These are phyloP conservation scores for Cynocephalus volans DNA, from an alignment of 2,113 vertebrate species.

Conservation along the genomic window DNA sequence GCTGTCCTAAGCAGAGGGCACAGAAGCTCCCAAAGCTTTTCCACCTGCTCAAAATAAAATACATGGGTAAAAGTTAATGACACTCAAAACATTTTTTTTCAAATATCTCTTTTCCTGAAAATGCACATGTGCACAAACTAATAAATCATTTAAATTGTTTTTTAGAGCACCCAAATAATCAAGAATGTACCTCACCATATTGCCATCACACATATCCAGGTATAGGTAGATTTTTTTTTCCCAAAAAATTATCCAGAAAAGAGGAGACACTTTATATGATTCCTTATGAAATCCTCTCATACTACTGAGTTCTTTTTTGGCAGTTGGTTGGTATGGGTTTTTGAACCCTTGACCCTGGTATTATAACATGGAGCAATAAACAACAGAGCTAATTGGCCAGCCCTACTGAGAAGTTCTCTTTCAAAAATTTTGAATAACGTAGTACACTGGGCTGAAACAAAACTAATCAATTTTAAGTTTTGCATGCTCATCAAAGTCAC, in stretches of 20 bases:
- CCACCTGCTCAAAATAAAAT: constrained; percentile 91
- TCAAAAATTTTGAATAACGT: neutral
- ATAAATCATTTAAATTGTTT: neutral
- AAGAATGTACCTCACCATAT: neutral
- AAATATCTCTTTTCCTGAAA: constrained; percentile 20
- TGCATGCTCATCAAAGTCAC: neutral
- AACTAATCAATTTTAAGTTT: neutral
- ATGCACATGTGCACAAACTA: neutral
- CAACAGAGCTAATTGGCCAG: too few species aligned
- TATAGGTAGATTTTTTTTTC: neutral
- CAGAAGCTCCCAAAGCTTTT: constrained; percentile 94
- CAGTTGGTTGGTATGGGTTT: too few species aligned
- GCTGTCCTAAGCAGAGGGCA: constrained; percentile 96
- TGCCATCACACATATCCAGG: neutral
- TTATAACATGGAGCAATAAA: too few species aligned
- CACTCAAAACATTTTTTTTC: neutral
- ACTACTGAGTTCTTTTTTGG: neutral
- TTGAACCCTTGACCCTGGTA: too few species aligned
- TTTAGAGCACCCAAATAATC: neutral
- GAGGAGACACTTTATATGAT: neutral
- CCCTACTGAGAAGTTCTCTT: neutral
- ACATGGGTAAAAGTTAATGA: constrained; percentile 18
- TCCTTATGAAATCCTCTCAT: constrained; percentile 23
- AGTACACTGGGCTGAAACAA: constrained; percentile 15
- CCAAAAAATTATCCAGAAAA: neutral